A percentile compares a stretch with the other conserved stretches of the same genome.
phyloP scores from a whole-genome alignment of 2,888 invertebrate species.

The Xylota segnis region DNA sequence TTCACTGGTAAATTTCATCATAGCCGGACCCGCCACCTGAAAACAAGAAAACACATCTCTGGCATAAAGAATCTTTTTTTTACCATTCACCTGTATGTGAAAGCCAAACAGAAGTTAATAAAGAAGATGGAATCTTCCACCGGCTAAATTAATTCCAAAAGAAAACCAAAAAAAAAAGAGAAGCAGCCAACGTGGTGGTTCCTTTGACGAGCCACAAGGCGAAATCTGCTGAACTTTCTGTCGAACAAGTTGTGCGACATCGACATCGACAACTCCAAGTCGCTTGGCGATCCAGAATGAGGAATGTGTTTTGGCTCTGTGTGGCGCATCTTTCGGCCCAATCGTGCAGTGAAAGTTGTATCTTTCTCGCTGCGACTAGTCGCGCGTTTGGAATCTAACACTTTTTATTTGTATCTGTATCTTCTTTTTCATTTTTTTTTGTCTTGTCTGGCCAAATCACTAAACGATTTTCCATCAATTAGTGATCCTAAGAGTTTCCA shows the following conservation, averaged over 20 bases:
- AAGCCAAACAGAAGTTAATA: conserved; percentile 25
- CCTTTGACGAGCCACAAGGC: conserved; percentile 59
- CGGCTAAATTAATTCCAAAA: conserved; percentile 64
- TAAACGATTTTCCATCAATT: conserved; percentile 69
- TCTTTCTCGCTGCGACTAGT: conserved; percentile 13
- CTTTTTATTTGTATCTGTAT: conserved; percentile 9
- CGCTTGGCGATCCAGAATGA: conserved; percentile 58
- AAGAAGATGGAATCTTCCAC: conserved; percentile 48
- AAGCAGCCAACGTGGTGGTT: conserved; percentile 26
- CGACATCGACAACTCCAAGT: conserved; percentile 7
- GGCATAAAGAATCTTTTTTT: conserved; percentile 52
- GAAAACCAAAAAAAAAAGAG: conserved; percentile 44
- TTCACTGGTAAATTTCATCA: conserved; percentile 34
- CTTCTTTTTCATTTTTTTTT: conserved; percentile 4
- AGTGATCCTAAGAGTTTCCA: conserved; percentile 57
- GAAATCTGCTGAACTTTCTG: conserved; percentile 72
- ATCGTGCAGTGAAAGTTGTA: conserved; percentile 69
- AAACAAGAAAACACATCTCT: conserved; percentile 28
- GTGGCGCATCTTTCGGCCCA: conserved; percentile 54
- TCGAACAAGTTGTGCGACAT: conserved; percentile 65
- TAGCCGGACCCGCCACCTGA: conserved; percentile 5
- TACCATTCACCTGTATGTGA: conserved; percentile 53
- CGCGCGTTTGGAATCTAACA: conserved; percentile 10
- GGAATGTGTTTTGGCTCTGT: conserved; percentile 28
- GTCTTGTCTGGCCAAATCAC: conserved; percentile 32